phyloP scores from a whole-genome alignment of 2,888 invertebrate species.

The Eupithecia pulchellata region DNA sequence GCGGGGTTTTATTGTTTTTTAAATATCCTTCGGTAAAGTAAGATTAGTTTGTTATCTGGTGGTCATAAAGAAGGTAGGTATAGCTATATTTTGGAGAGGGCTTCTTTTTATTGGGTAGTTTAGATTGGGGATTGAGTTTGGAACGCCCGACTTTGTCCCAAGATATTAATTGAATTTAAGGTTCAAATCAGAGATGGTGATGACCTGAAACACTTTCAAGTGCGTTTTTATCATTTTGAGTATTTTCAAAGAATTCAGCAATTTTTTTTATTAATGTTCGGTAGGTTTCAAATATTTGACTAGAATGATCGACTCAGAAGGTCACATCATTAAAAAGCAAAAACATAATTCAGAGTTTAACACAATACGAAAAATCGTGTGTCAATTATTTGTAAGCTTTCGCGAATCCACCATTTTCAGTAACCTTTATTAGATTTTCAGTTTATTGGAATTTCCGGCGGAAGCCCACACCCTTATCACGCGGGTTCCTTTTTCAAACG shows the following conservation, averaged over 20 bases:
- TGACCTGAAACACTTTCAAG: background rate
- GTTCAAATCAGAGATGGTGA: background rate
- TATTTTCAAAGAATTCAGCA: background rate
- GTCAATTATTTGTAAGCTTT: background rate
- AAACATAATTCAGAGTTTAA: too few relatives aligned
- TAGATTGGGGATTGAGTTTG: slow-evolving; percentile 14
- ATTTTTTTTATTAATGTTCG: background rate
- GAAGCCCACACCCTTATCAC: slow-evolving; percentile 10
- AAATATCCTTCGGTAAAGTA: slow-evolving; percentile 65
- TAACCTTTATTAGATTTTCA: background rate
- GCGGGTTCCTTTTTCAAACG: slow-evolving; percentile 15
- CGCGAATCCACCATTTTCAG: background rate
- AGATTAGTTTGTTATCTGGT: slow-evolving; percentile 78
- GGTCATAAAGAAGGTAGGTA: slow-evolving; percentile 74
- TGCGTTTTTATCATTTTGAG: background rate
- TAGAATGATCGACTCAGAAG: background rate
- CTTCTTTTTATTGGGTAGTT: slow-evolving; percentile 36
- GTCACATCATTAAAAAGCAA: too few relatives aligned
- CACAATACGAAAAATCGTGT: background rate
- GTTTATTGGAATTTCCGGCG: slow-evolving; percentile 3
- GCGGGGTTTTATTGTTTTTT: slow-evolving; percentile 76
- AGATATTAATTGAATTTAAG: slow-evolving; percentile 7
- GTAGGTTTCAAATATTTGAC: background rate
- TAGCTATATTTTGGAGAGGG: slow-evolving; percentile 47
- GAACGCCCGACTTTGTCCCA: background rate